Evolutionary conservation across 1,140 invertebrate genomes (phyloP), one percentile per base, ranked within the genome.

Genomic region (Zaprionus gabonicus): DNA sequence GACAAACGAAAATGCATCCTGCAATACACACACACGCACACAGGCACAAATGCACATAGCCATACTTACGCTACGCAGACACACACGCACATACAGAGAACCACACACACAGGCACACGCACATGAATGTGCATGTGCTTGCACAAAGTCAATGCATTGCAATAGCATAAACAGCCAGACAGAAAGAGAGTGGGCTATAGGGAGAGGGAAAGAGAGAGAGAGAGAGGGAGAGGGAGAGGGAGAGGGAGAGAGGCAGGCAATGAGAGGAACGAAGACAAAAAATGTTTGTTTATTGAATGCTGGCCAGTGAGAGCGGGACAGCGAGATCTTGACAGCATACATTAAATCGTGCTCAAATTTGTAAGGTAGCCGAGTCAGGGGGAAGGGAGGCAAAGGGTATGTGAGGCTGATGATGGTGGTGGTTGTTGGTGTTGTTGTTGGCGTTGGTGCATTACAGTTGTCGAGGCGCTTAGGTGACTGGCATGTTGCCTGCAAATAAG

Each of bases 311-410:
- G 71, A 13, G 51, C 57, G 64, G 25, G 62, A 73, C 51, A 55
- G 55, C 41, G 56, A 81, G 71, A 66, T 63, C 62, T 71, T 77
- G 66, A 80, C 27, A 79, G 78, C 67, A 78, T 69, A 87, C 72
- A 87, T 85, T 79, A 87, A 82, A 82, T 73, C 80, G 74, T 80
- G 66, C 65, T 81, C 76, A 80, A 79, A 79, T 79, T 82, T 82
- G 64, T 13, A 56, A 31, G 25, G 31, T 58, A 27, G 41, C 2
- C 6, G 41, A 46, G 6, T 53, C 49, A 36, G 49, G n/a, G 28
- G 34, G n/a, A 13, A 70, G 68, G 25, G 25, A 7, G 46, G 20
- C 3, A 17, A 34, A 12, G 49, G 36, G 23, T 12, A 34, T 20
- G 59, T 49, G 23, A 1, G 23, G 23, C 23, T 23, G 23, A 23